A percentile compares a stretch with the other conserved stretches of the same genome.
phyloP scores from a whole-genome alignment of 2,797 vertebrate genomes.

The Astyanax mexicanus region DNA sequence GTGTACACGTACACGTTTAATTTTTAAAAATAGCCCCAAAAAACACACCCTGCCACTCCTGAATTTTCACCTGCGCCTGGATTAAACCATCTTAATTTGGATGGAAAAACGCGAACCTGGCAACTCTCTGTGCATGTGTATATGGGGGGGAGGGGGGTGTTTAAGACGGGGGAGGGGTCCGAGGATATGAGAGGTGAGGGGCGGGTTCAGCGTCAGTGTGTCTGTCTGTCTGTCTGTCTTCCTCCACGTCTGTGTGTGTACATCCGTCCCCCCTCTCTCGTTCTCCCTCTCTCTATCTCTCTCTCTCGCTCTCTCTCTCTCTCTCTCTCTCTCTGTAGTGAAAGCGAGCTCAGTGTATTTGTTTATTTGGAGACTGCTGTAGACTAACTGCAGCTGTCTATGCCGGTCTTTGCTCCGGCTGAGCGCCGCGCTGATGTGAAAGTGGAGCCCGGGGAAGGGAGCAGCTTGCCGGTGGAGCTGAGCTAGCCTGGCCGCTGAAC shows the following conservation, averaged over 20 bases:
- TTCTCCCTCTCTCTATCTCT: too few species aligned
- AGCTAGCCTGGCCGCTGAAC: neutral
- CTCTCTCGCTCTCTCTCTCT: too few species aligned
- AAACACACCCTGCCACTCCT: too few species aligned
- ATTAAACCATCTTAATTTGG: too few species aligned
- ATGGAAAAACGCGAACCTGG: too few species aligned
- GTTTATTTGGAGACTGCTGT: neutral
- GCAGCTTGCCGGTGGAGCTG: neutral
- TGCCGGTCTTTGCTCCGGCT: neutral
- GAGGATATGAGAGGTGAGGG: neutral
- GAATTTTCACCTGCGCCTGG: too few species aligned
- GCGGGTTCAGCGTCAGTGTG: neutral
- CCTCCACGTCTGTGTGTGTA: neutral
- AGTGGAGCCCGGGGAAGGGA: constrained; percentile 5
- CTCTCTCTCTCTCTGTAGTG: neutral
- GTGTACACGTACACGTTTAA: too few species aligned
- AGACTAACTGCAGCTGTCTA: neutral
- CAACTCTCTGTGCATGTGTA: too few species aligned
- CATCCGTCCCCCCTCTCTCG: too few species aligned
- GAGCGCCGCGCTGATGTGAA: neutral
- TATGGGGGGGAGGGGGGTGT: neutral
- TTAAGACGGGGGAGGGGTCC: neutral
- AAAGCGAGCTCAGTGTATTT: neutral
- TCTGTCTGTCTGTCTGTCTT: too few species aligned
- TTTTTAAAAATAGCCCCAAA: too few species aligned